Percentiles rank a stretch among this genome's conserved stretches.
Conservation (phyloP, 2,113 vertebrate species). For the Eidolon helvum region DNA sequence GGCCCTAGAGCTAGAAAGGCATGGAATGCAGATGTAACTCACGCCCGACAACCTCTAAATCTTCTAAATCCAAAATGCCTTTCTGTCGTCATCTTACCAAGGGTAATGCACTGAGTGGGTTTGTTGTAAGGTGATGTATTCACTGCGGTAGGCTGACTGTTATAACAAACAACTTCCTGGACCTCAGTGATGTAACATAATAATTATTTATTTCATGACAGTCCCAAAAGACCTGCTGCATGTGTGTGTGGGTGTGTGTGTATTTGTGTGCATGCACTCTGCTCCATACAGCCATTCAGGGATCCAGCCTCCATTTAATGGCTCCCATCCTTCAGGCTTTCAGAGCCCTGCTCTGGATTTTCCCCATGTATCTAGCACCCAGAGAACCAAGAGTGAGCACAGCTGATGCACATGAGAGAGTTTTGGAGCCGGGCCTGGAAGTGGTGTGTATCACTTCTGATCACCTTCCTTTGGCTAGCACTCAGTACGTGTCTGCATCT, state of each 20-base stretch:
- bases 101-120: not conserved
- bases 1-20: not conserved
- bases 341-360: not conserved
- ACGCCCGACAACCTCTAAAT: not conserved
- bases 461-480: not conserved
- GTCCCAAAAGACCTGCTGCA: too few species aligned
- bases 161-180: not conserved
- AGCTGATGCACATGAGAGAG: not conserved
- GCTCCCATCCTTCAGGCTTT: not conserved
- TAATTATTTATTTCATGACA: not conserved
- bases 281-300: not conserved
- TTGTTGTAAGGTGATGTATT: too few species aligned
- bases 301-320: not conserved
- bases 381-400: not conserved
- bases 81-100: not conserved
- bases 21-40: not conserved
- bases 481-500: accelerated
- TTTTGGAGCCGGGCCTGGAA: not conserved
- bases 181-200: not conserved
- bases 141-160: not conserved
- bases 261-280: not conserved
- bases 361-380: not conserved
- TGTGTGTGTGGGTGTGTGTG: not conserved
- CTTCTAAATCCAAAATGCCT: not conserved
- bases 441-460: too few species aligned